Evolutionary conservation across 2,888 invertebrate genomes (phyloP).

Genomic region (Agrochola macilenta): DNA sequence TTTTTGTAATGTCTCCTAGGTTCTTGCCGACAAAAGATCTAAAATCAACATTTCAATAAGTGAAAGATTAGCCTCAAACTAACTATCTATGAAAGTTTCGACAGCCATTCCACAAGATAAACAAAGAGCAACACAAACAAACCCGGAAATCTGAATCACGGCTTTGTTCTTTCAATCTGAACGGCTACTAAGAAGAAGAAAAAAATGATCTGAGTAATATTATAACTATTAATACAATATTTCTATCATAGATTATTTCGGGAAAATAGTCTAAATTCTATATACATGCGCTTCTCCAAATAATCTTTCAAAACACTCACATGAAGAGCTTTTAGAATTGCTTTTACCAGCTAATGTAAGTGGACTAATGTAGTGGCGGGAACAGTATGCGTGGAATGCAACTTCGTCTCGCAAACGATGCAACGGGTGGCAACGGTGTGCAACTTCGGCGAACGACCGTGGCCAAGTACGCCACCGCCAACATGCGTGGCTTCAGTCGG

Average conservation of each 20-base stretch:
- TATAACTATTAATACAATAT: conserved; percentile 12
- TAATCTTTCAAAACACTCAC: conserved; percentile 39
- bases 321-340: conserved; percentile 54
- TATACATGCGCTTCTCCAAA: conserved; percentile 32
- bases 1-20: not conserved
- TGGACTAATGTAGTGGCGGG: conserved; percentile 69
- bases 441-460: conserved; percentile 79
- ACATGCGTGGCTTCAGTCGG: conserved; percentile 52
- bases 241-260: conserved; percentile 34
- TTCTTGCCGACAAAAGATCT: not conserved
- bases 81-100: conserved; percentile 19
- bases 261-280: conserved; percentile 4
- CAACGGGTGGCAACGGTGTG: conserved; percentile 56
- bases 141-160: conserved; percentile 55
- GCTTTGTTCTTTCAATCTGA: conserved; percentile 48
- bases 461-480: conserved; percentile 62
- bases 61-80: not conserved
- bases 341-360: conserved; percentile 53
- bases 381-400: conserved; percentile 83
- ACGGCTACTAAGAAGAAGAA: conserved; percentile 23
- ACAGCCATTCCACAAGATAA: conserved; percentile 32
- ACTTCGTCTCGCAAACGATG: conserved; percentile 76
- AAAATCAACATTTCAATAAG: not conserved
- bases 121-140: conserved; percentile 42
- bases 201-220: conserved; percentile 1